These are phyloP conservation scores for Alaudala cheleensis DNA, from an alignment of 2,113 vertebrate genomes.

Conservation along the genomic window DNA sequence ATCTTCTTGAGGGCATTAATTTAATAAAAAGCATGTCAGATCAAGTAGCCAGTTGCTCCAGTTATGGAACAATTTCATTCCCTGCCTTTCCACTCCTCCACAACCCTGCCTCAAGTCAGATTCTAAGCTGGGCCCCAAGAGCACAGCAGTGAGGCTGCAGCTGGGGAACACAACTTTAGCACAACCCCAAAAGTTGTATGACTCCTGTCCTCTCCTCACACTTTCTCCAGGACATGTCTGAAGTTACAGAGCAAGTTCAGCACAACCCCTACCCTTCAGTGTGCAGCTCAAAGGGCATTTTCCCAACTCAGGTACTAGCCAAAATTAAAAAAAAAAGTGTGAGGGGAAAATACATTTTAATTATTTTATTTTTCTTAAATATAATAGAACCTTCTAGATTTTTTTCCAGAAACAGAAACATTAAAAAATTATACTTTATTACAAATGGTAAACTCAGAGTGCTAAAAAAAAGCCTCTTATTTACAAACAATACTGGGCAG, in stretches of 20 bases:
- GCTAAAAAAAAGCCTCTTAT: slow-evolving; percentile 91
- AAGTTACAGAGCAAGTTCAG: background rate
- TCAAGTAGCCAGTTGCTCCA: slow-evolving; percentile 46
- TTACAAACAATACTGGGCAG: slow-evolving; percentile 97
- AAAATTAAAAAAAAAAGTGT: slow-evolving; percentile 49
- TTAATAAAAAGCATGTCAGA: slow-evolving; percentile 57
- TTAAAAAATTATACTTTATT: slow-evolving; percentile 95
- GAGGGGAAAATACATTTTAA: slow-evolving; percentile 75
- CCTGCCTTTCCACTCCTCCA: background rate
- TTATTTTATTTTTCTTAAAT: slow-evolving; percentile 95
- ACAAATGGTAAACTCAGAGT: slow-evolving; percentile 98
- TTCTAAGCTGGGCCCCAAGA: background rate
- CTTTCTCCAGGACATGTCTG: background rate
- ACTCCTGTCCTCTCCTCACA: background rate
- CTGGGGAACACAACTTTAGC: background rate
- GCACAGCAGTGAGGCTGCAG: background rate
- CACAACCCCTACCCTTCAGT: background rate
- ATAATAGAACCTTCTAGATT: slow-evolving; percentile 87
- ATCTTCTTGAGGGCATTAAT: background rate
- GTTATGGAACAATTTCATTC: slow-evolving; percentile 22
- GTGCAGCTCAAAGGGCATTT: background rate
- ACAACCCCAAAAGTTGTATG: background rate
- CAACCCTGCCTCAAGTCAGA: background rate
- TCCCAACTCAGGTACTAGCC: slow-evolving; percentile 7
- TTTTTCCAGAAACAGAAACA: slow-evolving; percentile 90